Conservation (phyloP, 2,113 vertebrate species). For the Nerophis lumbriciformis region DNA sequence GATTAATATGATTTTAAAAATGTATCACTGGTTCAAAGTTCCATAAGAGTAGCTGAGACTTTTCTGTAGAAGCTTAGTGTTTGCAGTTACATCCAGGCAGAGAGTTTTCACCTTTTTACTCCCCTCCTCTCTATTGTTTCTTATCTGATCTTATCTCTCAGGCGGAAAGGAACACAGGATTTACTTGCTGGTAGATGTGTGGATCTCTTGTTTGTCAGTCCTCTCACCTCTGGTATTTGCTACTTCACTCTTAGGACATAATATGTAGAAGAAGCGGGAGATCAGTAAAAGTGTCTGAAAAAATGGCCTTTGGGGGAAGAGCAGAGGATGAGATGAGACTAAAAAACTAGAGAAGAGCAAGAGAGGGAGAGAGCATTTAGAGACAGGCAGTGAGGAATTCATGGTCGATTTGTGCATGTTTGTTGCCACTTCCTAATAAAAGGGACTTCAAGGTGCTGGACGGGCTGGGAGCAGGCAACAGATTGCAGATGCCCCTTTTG, state of each 20-base stretch:
- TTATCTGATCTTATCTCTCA: constrained; percentile 28
- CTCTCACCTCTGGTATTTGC: constrained; percentile 47
- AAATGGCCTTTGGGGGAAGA: constrained; percentile 32
- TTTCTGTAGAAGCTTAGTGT: too few species aligned
- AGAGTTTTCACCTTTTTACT: background rate
- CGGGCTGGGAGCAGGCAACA: constrained; percentile 54
- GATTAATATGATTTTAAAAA: too few species aligned
- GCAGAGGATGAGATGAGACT: constrained; percentile 43
- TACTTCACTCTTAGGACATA: constrained; percentile 44
- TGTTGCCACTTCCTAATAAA: constrained; percentile 55
- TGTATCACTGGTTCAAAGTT: too few species aligned
- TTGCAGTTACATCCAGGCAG: too few species aligned
- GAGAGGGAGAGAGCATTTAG: constrained; percentile 39
- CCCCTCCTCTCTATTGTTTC: constrained; percentile 5
- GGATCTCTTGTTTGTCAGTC: constrained; percentile 55
- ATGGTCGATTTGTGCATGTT: constrained; percentile 69
- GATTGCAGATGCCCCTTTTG: constrained; percentile 70
- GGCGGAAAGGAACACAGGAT: constrained; percentile 18
- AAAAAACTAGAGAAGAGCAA: constrained; percentile 41
- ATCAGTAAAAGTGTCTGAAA: constrained; percentile 44
- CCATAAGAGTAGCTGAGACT: too few species aligned
- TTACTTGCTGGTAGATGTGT: constrained; percentile 30
- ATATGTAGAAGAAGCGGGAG: constrained; percentile 32
- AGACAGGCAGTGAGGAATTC: constrained; percentile 65
- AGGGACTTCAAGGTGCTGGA: constrained; percentile 52